Evolutionary conservation across 2,888 invertebrate genomes (phyloP).

Genomic region (Zeuzera pyrina): DNA sequence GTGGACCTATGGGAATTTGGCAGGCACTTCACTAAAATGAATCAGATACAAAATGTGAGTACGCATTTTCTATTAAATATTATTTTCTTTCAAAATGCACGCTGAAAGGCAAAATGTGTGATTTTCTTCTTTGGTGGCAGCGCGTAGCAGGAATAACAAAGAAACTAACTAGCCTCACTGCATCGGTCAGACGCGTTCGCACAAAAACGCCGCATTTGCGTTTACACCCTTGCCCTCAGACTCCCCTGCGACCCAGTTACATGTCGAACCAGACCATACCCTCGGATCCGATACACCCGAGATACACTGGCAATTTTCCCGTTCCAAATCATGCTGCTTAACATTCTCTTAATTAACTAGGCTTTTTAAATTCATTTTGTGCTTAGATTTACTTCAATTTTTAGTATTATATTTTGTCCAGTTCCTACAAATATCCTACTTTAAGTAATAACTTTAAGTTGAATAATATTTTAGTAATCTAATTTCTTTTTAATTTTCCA

Average conservation of each 20-base stretch:
- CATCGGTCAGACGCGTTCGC: conserved; percentile 47
- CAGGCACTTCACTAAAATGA: conserved; percentile 89
- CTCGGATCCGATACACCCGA: conserved; percentile 25
- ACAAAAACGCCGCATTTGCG: conserved; percentile 47
- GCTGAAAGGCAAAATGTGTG: not conserved
- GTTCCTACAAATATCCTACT: no score
- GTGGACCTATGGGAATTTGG: conserved; percentile 93
- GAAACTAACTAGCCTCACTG: conserved; percentile 32
- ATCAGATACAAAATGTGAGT: conserved; percentile 89
- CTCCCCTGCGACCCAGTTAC: conserved; percentile 42
- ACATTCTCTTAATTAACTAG: no score
- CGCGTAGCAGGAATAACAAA: conserved; percentile 25
- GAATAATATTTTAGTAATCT: no score
- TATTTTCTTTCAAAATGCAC: not conserved
- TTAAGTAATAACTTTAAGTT: no score
- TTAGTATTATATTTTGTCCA: no score
- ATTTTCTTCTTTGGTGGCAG: not conserved
- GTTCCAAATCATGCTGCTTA: no score
- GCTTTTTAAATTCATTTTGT: no score
- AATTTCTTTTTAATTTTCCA: no score
- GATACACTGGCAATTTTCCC: conserved; percentile 22
- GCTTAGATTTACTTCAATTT: no score
- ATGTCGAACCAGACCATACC: conserved; percentile 24
- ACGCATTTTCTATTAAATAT: conserved; percentile 11
- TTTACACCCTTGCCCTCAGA: conserved; percentile 24